Percentiles rank a stretch among this genome's conserved stretches.
Evolutionary conservation across 2,113 vertebrate genomes (phyloP).

Genomic region (Tyrannus savana): DNA sequence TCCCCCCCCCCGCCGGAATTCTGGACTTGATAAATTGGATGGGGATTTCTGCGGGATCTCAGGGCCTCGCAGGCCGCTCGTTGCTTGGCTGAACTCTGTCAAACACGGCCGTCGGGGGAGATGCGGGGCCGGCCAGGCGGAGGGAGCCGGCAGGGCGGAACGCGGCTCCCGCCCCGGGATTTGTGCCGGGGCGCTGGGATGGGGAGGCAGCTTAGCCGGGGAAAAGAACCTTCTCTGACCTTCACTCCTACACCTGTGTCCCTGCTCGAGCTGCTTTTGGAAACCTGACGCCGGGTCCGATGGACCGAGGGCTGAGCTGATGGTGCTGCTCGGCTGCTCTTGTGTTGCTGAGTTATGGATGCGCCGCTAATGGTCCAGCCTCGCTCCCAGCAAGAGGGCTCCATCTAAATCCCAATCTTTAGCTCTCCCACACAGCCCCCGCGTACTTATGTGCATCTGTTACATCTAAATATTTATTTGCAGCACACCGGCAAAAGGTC

Average conservation of each 20-base stretch:
- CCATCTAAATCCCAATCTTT: conserved; percentile 16
- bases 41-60: not conserved
- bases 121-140: fast-evolving
- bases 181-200: fast-evolving
- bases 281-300: not conserved
- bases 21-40: conserved; percentile 51
- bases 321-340: not conserved
- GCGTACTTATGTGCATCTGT: not conserved
- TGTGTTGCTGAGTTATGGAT: not conserved
- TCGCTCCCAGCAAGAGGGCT: not conserved
- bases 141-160: not conserved
- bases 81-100: conserved; percentile 38
- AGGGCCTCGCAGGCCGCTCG: not conserved
- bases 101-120: not conserved
- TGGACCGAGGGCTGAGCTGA: not conserved
- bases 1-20: conserved; percentile 18
- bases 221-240: not conserved
- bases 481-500: conserved; percentile 34
- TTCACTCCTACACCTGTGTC: fast-evolving
- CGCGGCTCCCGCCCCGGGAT: fast-evolving
- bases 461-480: conserved; percentile 59
- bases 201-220: not conserved
- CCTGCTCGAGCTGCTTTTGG: not conserved
- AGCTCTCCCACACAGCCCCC: not conserved
- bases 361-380: not conserved